Evolutionary conservation across 2,113 vertebrate genomes (phyloP), one percentile per base, ranked within the genome.

Genomic region (Pollachius pollachius): DNA sequence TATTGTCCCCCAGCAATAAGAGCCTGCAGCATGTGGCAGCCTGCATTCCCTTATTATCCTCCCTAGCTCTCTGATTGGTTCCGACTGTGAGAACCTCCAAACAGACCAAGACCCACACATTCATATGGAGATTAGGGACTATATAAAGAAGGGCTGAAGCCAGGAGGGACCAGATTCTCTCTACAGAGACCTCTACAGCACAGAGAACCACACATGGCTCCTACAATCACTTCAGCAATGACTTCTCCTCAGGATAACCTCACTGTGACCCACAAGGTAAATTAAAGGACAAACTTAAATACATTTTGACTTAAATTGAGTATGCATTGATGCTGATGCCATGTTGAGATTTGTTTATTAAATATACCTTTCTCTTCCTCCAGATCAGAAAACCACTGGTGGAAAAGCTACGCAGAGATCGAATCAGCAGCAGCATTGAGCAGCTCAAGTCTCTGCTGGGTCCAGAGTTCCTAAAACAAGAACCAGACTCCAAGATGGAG

Each of bases 401-500:
- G 23, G 23, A 23, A 23, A 23, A 23, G 23, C 23, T 23, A 23
- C 23, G 23, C 23, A 23, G 23, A 23, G 79, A 84, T 62, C 58
- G 69, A 56, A 72, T 82, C 66, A 69, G 80, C 83, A 78, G 71
- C 79, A 87, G 72, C 83, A 87, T 78, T 52, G 71, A 89, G 78
- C 54, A 57, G 54, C 81, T 89, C 77, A 90, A 89, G 88, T 81
- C 67, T 87, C 81, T 86, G 27, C 78, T 91, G 85, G 70, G 58
- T 85, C 79, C 63, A 86, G 84, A 90, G 73, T 48, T 82, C 77
- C 80, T 88, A 70, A 78, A 86, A 73, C 84, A 87, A 78, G 78
- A 89, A 75, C 76, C 85, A 27, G 60, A 62, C 11, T 25, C 60
- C 60, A 62, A 62, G 60, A 23, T 27, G 60, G 60, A 62, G 60